phyloP scores from a whole-genome alignment of 2,888 invertebrate genomes.

The Tineola bisselliella region DNA sequence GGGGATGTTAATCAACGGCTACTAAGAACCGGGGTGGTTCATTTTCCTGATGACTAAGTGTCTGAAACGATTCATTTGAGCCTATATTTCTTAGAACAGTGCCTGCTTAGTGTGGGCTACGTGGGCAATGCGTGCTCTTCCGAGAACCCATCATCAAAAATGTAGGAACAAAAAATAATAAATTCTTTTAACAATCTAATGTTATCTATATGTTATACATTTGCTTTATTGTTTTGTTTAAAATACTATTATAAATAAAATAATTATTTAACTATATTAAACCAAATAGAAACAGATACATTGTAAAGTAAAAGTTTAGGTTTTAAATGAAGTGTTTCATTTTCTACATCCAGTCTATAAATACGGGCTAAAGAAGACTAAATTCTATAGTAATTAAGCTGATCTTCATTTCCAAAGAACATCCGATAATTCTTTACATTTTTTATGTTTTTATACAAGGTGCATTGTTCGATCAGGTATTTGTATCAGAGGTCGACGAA shows the following conservation, averaged over 20 bases:
- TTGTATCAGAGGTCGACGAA: not conserved
- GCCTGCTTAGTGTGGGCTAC: no score
- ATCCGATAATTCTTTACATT: not conserved
- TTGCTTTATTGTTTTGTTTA: no score
- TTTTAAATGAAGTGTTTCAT: no score
- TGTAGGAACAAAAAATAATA: not conserved
- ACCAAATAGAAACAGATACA: no score
- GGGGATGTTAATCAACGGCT: no score
- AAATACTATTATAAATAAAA: no score
- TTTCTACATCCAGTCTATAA: not conserved
- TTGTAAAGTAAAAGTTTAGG: no score
- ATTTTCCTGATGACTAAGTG: not conserved
- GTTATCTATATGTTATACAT: not conserved
- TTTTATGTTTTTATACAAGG: not conserved
- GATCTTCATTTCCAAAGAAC: not conserved
- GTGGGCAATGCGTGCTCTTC: not conserved
- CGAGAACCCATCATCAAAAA: not conserved
- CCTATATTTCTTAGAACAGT: not conserved
- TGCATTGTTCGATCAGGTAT: not conserved
- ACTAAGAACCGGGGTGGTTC: not conserved
- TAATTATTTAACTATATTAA: no score
- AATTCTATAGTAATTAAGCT: not conserved
- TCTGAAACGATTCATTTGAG: not conserved
- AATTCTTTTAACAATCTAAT: not conserved
- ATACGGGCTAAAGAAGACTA: not conserved